Conservation (phyloP, 92 coral and sea anemone species). For the Nematostella vectensis region DNA sequence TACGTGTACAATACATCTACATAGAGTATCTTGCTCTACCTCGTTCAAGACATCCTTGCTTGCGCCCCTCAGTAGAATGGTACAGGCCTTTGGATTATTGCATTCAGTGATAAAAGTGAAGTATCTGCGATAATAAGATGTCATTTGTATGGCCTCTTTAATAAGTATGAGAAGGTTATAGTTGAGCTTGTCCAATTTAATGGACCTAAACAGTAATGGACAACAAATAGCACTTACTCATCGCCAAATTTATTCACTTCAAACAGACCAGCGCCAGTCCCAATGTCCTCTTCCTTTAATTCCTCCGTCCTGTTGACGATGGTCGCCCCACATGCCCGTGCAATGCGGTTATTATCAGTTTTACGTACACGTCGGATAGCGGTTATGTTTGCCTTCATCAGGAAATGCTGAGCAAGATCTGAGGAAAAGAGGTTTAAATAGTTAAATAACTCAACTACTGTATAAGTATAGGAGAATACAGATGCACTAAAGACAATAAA, state of each 20-base stretch:
- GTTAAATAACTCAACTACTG: background rate
- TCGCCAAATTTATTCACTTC: slow-evolving; percentile 96
- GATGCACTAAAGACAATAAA: background rate
- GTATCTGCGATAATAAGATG: slow-evolving; percentile 53
- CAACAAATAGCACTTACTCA: no score
- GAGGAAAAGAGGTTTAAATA: background rate
- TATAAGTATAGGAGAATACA: background rate
- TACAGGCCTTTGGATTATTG: slow-evolving; percentile 95
- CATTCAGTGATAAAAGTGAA: slow-evolving; percentile 92
- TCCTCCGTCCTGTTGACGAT: slow-evolving; percentile 95
- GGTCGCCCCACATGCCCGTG: slow-evolving; percentile 98
- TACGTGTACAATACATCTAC: no score
- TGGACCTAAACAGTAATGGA: no score
- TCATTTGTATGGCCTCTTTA: no score
- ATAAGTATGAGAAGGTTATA: background rate
- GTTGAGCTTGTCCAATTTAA: no score
- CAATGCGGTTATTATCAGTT: slow-evolving; percentile 94
- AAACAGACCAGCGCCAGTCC: slow-evolving; percentile 94
- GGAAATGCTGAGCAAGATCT: slow-evolving; percentile 97
- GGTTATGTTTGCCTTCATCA: slow-evolving; percentile 84
- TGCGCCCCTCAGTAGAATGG: slow-evolving; percentile 92
- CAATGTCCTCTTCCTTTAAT: slow-evolving; percentile 84
- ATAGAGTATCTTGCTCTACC: no score
- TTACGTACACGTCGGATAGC: slow-evolving; percentile 88
- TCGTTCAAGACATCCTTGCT: slow-evolving; percentile 93